A percentile compares a stretch with the other conserved stretches of the same genome.
These are phyloP conservation scores for Conopomorpha cramerella DNA, from an alignment of 1,140 invertebrate species.

Conservation along the genomic window DNA sequence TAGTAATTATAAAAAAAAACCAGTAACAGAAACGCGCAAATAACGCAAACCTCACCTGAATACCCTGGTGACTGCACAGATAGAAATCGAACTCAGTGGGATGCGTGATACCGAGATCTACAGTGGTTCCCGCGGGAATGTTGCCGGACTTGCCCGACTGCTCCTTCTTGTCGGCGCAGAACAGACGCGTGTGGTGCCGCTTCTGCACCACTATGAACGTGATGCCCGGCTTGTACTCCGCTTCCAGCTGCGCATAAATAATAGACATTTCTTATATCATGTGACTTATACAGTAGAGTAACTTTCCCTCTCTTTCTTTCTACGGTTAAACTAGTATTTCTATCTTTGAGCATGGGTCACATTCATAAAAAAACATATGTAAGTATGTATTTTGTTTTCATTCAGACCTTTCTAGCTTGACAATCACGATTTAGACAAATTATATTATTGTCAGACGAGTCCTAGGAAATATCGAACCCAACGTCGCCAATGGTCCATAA, in stretches of 20 bases:
- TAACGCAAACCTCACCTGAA: slow-evolving; percentile 73
- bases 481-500: too few relatives aligned
- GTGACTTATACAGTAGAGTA: too few relatives aligned
- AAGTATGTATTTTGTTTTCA: background rate
- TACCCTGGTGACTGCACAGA: slow-evolving; percentile 99
- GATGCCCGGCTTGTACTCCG: slow-evolving; percentile 98
- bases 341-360: too few relatives aligned
- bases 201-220: slow-evolving; percentile 99
- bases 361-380: background rate
- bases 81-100: slow-evolving; percentile 99
- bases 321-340: too few relatives aligned
- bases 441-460: too few relatives aligned
- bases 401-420: background rate
- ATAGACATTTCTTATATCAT: background rate
- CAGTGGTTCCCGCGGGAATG: slow-evolving; percentile 99
- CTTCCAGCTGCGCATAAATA: slow-evolving; percentile 69
- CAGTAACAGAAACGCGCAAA: background rate
- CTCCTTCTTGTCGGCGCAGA: slow-evolving; percentile 98
- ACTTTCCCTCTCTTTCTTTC: too few relatives aligned
- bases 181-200: slow-evolving; percentile 90
- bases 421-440: background rate
- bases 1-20: background rate
- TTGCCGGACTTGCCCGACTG: slow-evolving; percentile 98
- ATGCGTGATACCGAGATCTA: slow-evolving; percentile 99
- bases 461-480: too few relatives aligned